These are phyloP conservation scores for Yponomeuta plumbellus DNA, from an alignment of 2,888 invertebrate genomes.

Conservation along the genomic window DNA sequence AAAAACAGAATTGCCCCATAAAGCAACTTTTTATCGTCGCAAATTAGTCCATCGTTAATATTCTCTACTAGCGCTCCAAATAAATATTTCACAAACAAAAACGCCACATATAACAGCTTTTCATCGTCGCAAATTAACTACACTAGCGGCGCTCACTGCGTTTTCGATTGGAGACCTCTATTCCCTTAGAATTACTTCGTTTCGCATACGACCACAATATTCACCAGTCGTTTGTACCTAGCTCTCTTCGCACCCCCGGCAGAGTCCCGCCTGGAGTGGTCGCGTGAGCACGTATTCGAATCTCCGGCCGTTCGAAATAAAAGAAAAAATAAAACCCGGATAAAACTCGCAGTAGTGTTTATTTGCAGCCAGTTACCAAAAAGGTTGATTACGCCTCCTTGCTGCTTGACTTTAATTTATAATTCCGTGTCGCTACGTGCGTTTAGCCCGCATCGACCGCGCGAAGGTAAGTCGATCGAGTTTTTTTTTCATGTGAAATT, in stretches of 20 bases:
- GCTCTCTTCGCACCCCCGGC: neutral
- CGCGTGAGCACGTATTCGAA: conserved; percentile 4
- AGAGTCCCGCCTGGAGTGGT: conserved; percentile 1
- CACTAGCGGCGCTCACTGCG: neutral
- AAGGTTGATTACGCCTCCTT: neutral
- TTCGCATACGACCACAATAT: neutral
- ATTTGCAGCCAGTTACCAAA: neutral
- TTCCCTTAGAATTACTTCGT: neutral
- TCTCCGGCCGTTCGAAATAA: neutral
- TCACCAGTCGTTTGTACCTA: neutral
- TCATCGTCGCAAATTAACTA: neutral
- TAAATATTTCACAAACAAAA: neutral
- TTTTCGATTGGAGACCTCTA: neutral
- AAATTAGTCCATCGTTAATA: too few relatives aligned
- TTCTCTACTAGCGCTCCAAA: too few relatives aligned
- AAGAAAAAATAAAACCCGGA: neutral
- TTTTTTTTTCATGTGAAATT: neutral
- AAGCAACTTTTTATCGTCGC: neutral
- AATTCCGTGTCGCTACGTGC: neutral
- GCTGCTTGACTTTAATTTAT: neutral
- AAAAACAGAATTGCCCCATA: neutral
- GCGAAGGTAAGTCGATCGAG: conserved; percentile 4
- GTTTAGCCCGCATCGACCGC: conserved; percentile 5
- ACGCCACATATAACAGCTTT: neutral
- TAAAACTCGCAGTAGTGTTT: neutral